Evolutionary conservation across 1,140 invertebrate species (phyloP).

Genomic region (Saccostrea glomerata): DNA sequence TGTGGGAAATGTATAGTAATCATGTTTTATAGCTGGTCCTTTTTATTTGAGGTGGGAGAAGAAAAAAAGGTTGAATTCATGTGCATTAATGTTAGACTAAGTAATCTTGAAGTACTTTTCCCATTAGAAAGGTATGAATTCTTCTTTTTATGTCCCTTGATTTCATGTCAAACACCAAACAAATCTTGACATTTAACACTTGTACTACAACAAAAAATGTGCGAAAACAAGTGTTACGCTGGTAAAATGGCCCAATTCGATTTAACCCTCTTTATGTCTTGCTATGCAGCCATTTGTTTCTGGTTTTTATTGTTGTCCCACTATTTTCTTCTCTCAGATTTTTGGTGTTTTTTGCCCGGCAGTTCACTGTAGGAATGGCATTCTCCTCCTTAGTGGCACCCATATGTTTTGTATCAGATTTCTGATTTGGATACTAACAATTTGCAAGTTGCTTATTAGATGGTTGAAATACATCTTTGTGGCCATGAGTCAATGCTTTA

Average conservation of each 20-base stretch:
- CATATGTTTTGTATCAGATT: constrained; percentile 10
- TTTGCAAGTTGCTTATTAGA: not conserved
- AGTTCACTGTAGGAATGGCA: not conserved
- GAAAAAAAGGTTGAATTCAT: not conserved
- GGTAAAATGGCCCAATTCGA: not conserved
- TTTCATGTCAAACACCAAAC: not conserved
- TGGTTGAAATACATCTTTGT: too few relatives aligned
- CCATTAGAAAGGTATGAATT: not conserved
- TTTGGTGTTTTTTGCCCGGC: too few relatives aligned
- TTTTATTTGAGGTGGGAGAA: not conserved
- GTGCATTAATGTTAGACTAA: too few relatives aligned
- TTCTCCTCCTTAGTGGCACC: not conserved
- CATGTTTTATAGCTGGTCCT: not conserved
- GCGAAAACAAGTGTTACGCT: constrained; percentile 1
- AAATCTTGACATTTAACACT: constrained; percentile 6
- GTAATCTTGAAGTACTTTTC: too few relatives aligned
- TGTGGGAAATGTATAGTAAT: not conserved
- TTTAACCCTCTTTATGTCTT: not conserved
- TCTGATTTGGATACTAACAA: not conserved
- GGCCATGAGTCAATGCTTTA: too few relatives aligned
- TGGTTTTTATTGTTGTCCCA: not conserved
- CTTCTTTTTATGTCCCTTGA: not conserved
- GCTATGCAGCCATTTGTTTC: not conserved
- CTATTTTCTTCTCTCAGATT: not conserved
- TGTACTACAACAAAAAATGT: constrained; percentile 14